These are phyloP conservation scores for Aphelinus certus DNA, from an alignment of 1,140 invertebrate genomes.

Conservation along the genomic window DNA sequence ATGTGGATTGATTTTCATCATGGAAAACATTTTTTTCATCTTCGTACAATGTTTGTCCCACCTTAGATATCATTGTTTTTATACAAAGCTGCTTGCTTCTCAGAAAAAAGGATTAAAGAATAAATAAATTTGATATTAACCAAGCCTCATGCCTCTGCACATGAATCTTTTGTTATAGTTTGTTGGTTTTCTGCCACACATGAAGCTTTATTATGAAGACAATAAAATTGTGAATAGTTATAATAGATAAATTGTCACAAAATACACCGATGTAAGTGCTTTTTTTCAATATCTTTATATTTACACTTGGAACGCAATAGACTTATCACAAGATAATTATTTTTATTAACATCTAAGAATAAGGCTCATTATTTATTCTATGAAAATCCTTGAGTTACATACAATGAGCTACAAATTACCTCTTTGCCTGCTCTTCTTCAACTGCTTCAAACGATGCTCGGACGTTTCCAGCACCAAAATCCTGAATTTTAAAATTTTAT, in stretches of 20 bases:
- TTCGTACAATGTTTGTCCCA: slow-evolving; percentile 46
- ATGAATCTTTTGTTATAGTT: too few species aligned
- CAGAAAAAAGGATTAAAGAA: slow-evolving; percentile 44
- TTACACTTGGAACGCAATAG: slow-evolving; percentile 24
- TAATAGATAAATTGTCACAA: slow-evolving; percentile 15
- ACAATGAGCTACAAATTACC: neutral
- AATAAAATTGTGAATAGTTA: slow-evolving; percentile 24
- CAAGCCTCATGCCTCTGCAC: slow-evolving; percentile 22
- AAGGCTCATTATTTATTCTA: slow-evolving; percentile 27
- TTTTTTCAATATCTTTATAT: slow-evolving; percentile 22
- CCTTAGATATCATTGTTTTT: slow-evolving; percentile 55
- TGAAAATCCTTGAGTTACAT: neutral
- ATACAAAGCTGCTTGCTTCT: slow-evolving; percentile 54
- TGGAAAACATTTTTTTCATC: slow-evolving; percentile 46
- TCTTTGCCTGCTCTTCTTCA: too few species aligned
- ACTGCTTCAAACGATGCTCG: too few species aligned
- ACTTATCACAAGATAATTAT: slow-evolving; percentile 11
- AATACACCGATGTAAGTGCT: slow-evolving; percentile 3
- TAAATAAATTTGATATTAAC: slow-evolving; percentile 48
- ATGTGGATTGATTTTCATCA: slow-evolving; percentile 50
- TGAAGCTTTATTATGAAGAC: neutral
- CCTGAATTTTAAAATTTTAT: too few species aligned
- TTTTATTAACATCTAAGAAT: slow-evolving; percentile 18
- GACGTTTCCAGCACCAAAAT: too few species aligned
- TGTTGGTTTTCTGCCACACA: too few species aligned